Conservation (phyloP, 2,797 vertebrate species). For the Cyprinodon diabolis region DNA sequence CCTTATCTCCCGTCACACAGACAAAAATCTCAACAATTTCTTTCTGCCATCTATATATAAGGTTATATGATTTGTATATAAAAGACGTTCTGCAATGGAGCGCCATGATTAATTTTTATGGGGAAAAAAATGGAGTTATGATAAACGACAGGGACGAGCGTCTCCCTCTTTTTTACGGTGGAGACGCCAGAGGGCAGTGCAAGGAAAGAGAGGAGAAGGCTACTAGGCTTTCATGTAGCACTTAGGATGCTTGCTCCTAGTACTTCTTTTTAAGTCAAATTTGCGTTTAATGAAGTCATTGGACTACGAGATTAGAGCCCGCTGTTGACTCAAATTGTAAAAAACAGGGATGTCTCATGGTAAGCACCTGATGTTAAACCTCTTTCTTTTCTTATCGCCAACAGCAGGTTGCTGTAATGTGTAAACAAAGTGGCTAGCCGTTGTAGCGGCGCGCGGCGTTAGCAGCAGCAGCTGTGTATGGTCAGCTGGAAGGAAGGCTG, state of each 20-base stretch:
- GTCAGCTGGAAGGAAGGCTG: slow-evolving; percentile 23
- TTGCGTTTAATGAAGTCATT: not conserved
- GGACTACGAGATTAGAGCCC: rapidly evolving
- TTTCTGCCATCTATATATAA: no score
- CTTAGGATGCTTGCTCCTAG: slow-evolving; percentile 61
- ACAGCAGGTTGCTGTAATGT: slow-evolving; percentile 69
- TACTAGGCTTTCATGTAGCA: slow-evolving; percentile 19
- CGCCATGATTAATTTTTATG: no score
- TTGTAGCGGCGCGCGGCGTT: slow-evolving; percentile 27
- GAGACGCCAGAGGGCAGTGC: slow-evolving; percentile 62
- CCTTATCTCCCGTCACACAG: no score
- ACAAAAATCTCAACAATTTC: no score
- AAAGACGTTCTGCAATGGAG: no score
- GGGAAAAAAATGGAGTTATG: no score
- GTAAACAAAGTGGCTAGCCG: slow-evolving; percentile 71
- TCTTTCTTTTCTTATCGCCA: slow-evolving; percentile 2
- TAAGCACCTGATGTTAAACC: not conserved
- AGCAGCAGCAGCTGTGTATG: slow-evolving; percentile 52
- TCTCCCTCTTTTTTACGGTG: not conserved
- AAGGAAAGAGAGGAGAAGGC: slow-evolving; percentile 12
- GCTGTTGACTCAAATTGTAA: rapidly evolving
- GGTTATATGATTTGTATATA: no score
- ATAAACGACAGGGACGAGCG: not conserved
- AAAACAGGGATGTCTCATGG: not conserved
- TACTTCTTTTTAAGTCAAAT: slow-evolving; percentile 30